Evolutionary conservation across 1,140 invertebrate species (phyloP), one percentile per base, ranked within the genome.

Genomic region (Heliconius nattereri): DNA sequence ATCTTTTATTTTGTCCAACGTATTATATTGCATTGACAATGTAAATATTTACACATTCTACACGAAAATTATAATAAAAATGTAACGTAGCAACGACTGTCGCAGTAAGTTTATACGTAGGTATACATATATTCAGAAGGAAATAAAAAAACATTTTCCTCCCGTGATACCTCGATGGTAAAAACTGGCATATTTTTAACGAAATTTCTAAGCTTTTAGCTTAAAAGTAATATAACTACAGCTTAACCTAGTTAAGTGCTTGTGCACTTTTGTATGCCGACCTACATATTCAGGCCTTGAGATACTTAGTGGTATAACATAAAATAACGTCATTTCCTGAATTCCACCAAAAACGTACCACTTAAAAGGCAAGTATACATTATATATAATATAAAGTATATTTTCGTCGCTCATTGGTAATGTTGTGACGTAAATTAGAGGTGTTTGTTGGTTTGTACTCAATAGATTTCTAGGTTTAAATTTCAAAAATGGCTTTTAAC

Each of bases 201-300:
- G 57, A 66, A 26, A 66, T 29, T 66, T 26, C 57, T 66, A 66
- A 66, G 57, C 57, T 66, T 66, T 66, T 66, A 66, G 57, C 57
- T 66, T 66, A 66, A 66, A 66, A 66, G 57, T 66, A 66, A 66
- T 66, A 66, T 66, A 66, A 66, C 57, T 66, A 26, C 57, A 66
- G 57, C 57, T 66, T 66, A 66, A 66, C 57, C 23, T 66, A 66
- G 57, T 66, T 66, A 66, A 66, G 23, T 66, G 57, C 23, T 29
- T 26, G 23, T 66, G 23, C 57, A 66, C 57, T 66, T 66, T 66
- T 66, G 57, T 66, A 66, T 66, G 5, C 9, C 57, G 57, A 66
- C 57, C 57, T 29, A 66, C 57, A 66, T 66, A 66, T 66, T 26
- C 23, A 29, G 9, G 57, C 57, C 57, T 66, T 66, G 57, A 66